Evolutionary conservation across 2,797 vertebrate genomes (phyloP).

Genomic region (Sebastes hubbsi): DNA sequence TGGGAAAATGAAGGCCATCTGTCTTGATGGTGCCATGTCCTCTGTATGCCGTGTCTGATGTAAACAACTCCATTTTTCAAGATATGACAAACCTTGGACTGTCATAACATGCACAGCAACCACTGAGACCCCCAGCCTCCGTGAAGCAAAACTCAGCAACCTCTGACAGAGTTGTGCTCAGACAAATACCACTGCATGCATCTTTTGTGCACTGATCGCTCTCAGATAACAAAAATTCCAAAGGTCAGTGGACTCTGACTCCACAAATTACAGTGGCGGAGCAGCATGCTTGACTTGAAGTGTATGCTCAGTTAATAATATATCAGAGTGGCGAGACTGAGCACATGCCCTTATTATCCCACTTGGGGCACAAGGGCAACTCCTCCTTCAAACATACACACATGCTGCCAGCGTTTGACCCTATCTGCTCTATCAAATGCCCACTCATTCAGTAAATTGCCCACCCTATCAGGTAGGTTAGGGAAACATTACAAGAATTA

Average conservation of each 20-base stretch:
- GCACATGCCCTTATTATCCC: slow-evolving; percentile 27
- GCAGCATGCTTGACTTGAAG: slow-evolving; percentile 2
- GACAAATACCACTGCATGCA: neutral
- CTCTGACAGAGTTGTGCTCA: slow-evolving; percentile 21
- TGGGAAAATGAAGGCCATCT: slow-evolving; percentile 73
- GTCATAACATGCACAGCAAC: slow-evolving; percentile 47
- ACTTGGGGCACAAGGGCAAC: slow-evolving; percentile 21
- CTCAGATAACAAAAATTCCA: neutral
- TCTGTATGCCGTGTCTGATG: slow-evolving; percentile 60
- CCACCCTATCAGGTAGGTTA: neutral
- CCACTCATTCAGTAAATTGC: neutral
- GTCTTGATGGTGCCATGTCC: slow-evolving; percentile 71
- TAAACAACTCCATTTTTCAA: slow-evolving; percentile 80
- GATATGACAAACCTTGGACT: slow-evolving; percentile 71
- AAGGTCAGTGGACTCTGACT: neutral
- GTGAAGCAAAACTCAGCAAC: slow-evolving; percentile 34
- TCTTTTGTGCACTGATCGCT: slow-evolving; percentile 1
- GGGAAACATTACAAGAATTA: neutral
- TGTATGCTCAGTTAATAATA: slow-evolving; percentile 27
- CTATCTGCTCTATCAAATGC: neutral
- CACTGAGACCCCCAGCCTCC: slow-evolving; percentile 8
- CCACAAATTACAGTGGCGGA: slow-evolving; percentile 23
- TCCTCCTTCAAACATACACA: slow-evolving; percentile 16
- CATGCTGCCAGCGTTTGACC: neutral
- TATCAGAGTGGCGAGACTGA: slow-evolving; percentile 11